Base-by-base conservation (phyloP, 2,888 invertebrate species). In the Rotaria sp. region DNA sequence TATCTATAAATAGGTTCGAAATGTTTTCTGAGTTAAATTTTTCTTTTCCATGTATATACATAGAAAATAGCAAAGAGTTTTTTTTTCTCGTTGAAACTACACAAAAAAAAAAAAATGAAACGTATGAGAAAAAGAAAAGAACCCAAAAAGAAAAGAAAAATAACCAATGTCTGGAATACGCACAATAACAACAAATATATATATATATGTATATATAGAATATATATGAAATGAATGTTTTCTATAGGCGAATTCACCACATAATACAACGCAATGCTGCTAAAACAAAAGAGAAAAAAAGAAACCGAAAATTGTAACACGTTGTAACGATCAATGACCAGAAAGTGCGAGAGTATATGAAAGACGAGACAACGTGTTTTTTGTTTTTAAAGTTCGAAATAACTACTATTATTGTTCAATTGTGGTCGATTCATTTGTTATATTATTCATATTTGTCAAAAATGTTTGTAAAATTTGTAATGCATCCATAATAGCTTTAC, bases 391-490 rank as follows among this genome's bases (percentile, higher is more conserved):
- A 21, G 35, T 80, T 80, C 26, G 2, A 80, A 80, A 80, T 45
- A 41, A 45, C 45, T 80, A 80, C 41, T 45, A 41, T 45, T 41
- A 45, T 80, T 80, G 80, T 80, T 45, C 41, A 80, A 45, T 80
- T n/a, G 45, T 80, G 11, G 80, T n/a, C n/a, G 80, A 45, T 45
- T 80, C 67, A 67, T 38, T 35, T 38, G 80, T n/a, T 45, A n/a
- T 45, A 80, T 26, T 45, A 80, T 45, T 45, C 10, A 80, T 80
- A 80, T 45, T 80, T 45, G 80, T 80, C 26, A 80, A n/a, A 41
- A 80, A 80, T 80, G 45, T 45, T 80, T 80, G 45, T 45, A 80
- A 80, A 45, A 80, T 21, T 80, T 80, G 80, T 45, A 80, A 45
- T 45, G 80, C 18, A 45, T 80, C 80, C 80, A 45, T 45, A 45